Conservation (phyloP, 2,113 vertebrate species). For the Pelmatolapia mariae region DNA sequence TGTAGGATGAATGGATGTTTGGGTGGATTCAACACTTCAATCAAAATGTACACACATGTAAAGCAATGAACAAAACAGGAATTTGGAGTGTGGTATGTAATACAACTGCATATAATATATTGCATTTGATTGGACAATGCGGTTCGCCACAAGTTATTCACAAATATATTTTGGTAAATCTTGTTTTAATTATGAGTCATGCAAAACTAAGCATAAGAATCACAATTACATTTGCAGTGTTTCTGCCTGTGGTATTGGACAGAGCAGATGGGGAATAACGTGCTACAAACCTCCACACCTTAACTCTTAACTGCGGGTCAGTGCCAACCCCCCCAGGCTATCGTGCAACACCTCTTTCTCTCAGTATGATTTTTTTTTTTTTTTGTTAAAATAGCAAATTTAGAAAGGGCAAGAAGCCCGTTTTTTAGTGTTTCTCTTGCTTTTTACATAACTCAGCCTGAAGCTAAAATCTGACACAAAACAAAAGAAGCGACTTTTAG, state of each 20-base stretch:
- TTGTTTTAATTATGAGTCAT: background rate
- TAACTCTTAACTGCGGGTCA: background rate
- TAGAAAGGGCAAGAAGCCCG: background rate
- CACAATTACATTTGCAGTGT: background rate
- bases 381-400: background rate
- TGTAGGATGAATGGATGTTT: background rate
- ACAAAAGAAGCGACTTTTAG: background rate
- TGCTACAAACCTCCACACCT: background rate
- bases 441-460: background rate
- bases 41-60: background rate
- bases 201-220: background rate
- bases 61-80: background rate
- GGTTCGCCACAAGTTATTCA: fast-evolving
- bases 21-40: background rate
- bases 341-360: background rate
- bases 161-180: background rate
- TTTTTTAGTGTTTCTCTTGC: background rate
- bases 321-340: background rate
- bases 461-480: background rate
- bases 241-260: background rate
- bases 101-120: fast-evolving
- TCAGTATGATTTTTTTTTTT: background rate
- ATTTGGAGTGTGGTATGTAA: background rate
- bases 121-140: background rate
- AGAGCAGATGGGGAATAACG: background rate